Percentiles rank a stretch among this genome's conserved stretches.
Evolutionary conservation across 2,888 invertebrate genomes (phyloP).

Genomic region (Scotopteryx bipunctaria): DNA sequence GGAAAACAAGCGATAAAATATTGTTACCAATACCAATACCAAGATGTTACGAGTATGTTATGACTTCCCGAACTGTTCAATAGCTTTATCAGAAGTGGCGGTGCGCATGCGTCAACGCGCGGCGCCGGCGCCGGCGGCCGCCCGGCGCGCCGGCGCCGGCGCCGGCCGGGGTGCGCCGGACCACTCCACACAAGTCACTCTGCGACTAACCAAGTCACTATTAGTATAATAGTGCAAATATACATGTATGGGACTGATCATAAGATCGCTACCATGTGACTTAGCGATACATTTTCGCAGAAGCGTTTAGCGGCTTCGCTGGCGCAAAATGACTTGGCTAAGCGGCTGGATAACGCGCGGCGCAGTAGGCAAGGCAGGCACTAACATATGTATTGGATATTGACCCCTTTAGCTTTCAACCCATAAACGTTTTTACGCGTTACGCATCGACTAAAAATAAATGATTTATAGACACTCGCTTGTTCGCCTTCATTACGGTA

Average conservation of each 20-base stretch:
- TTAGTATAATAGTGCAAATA: too few species aligned
- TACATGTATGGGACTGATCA: too few species aligned
- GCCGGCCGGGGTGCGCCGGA: too few species aligned
- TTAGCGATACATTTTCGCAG: too few species aligned
- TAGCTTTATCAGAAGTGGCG: constrained; percentile 1
- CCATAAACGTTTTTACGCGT: constrained; percentile 33
- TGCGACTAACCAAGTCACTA: too few species aligned
- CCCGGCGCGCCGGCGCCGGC: constrained; percentile 35
- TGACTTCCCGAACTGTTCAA: background rate
- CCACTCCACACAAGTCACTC: too few species aligned
- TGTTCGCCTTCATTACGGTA: constrained; percentile 14
- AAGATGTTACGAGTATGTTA: background rate
- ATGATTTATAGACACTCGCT: constrained; percentile 25
- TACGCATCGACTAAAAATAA: constrained; percentile 31
- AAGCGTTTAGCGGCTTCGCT: too few species aligned
- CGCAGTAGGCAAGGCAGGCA: too few species aligned
- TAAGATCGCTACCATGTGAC: too few species aligned
- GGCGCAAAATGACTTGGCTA: too few species aligned
- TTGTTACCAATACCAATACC: too few species aligned
- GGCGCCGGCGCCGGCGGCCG: constrained; percentile 31
- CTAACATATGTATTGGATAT: constrained; percentile 42
- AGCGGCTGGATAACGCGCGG: too few species aligned
- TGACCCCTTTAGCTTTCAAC: constrained; percentile 46
- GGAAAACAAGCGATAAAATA: background rate
- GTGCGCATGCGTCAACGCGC: constrained; percentile 41